These are phyloP conservation scores for Pangasius mekongensis DNA, from an alignment of 2,797 vertebrate species.

Conservation along the genomic window DNA sequence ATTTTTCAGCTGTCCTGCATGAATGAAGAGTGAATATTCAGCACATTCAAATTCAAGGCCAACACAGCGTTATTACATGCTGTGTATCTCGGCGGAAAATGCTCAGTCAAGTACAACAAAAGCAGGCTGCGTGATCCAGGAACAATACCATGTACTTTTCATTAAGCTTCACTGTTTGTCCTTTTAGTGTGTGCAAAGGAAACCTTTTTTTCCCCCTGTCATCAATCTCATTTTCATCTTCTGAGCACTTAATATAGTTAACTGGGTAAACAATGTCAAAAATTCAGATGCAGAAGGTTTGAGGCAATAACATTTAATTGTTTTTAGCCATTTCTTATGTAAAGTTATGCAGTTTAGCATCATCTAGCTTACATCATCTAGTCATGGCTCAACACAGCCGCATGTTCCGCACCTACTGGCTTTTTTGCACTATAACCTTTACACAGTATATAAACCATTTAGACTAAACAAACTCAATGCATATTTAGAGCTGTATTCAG, in stretches of 20 bases:
- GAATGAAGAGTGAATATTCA: not conserved
- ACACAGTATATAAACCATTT: not conserved
- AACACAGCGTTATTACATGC: not conserved
- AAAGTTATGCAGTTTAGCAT: not conserved
- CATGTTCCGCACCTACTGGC: not conserved
- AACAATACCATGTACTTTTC: not conserved
- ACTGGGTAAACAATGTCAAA: not conserved
- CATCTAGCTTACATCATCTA: not conserved
- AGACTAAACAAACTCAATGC: not conserved
- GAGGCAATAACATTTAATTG: not conserved
- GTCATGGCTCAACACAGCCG: not conserved
- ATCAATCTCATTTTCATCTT: not conserved
- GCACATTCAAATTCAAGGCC: not conserved
- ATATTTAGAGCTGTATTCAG: not conserved
- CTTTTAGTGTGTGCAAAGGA: slow-evolving; percentile 2
- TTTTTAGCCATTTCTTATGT: not conserved
- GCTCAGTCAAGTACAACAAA: not conserved
- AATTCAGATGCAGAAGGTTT: not conserved
- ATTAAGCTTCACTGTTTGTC: slow-evolving; percentile 2
- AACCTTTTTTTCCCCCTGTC: not conserved
- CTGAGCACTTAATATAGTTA: not conserved
- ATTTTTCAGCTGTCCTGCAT: not conserved
- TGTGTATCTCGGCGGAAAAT: not conserved
- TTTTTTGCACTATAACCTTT: not conserved
- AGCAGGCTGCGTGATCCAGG: not conserved